phyloP scores from a whole-genome alignment of 2,113 vertebrate genomes.

The Solea solea region DNA sequence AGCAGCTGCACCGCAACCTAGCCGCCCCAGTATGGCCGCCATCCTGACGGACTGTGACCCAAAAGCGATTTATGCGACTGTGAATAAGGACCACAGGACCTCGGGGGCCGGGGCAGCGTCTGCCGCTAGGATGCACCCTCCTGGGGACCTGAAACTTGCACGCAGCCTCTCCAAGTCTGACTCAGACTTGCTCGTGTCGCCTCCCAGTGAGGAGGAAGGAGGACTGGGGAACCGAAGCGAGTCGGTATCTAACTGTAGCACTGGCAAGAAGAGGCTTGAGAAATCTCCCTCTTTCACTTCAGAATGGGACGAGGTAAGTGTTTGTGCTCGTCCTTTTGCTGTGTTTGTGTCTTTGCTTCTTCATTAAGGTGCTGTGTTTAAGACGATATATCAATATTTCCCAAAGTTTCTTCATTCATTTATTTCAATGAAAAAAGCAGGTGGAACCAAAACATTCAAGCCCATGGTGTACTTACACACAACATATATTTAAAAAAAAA shows the following conservation, averaged over 20 bases:
- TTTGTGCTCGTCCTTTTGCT: neutral
- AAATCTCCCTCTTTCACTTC: constrained; percentile 97
- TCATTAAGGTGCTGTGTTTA: no score
- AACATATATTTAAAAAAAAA: no score
- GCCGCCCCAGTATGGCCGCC: constrained; percentile 76
- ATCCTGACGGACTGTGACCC: constrained; percentile 83
- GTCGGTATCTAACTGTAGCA: constrained; percentile 95
- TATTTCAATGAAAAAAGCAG: no score
- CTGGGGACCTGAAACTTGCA: constrained; percentile 93
- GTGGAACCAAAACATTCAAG: no score
- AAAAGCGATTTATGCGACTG: constrained; percentile 85
- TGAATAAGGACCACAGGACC: constrained; percentile 83
- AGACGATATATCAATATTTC: no score
- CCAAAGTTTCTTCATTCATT: no score
- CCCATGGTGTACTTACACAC: no score
- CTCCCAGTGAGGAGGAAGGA: constrained; percentile 92
- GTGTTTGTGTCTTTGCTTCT: neutral
- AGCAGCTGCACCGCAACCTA: constrained; percentile 53
- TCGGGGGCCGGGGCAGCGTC: constrained; percentile 76
- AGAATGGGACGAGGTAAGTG: constrained; percentile 98
- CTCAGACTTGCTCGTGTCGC: constrained; percentile 95
- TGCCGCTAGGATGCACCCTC: constrained; percentile 81
- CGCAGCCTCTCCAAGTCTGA: constrained; percentile 98
- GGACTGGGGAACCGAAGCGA: constrained; percentile 93
- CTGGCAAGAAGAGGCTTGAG: constrained; percentile 92